A percentile compares a stretch with the other conserved stretches of the same genome.
Evolutionary conservation across 2,888 invertebrate species (phyloP).

Genomic region (Drosophila macrospina): DNA sequence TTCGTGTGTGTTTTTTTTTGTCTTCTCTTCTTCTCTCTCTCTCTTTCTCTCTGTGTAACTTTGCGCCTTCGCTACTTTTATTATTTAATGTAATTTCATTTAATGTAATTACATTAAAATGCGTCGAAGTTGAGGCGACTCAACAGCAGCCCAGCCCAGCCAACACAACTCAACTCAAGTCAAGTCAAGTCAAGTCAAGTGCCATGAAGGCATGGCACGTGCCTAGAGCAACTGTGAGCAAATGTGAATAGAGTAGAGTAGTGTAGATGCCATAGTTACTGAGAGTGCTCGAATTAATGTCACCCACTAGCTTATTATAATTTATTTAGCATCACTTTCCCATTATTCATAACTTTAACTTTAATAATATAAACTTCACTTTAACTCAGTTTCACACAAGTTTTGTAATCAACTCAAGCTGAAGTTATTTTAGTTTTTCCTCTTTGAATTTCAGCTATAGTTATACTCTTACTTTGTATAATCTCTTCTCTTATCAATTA

Average conservation of each 20-base stretch:
- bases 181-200: no score
- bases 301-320: not conserved
- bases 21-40: no score
- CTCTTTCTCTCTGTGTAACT: slow-evolving; percentile 12
- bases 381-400: not conserved
- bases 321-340: slow-evolving; percentile 3
- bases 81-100: slow-evolving; percentile 74
- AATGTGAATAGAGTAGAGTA: not conserved
- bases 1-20: not conserved
- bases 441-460: no score
- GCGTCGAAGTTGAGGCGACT: slow-evolving; percentile 30
- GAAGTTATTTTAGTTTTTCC: no score
- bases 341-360: not conserved
- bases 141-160: no score
- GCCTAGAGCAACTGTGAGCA: slow-evolving; percentile 16
- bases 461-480: no score
- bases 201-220: slow-evolving; percentile 18
- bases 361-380: not conserved
- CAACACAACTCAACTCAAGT: no score
- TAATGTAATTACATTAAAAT: slow-evolving; percentile 74
- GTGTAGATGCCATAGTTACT: not conserved
- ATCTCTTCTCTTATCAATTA: no score
- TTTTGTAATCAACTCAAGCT: not conserved
- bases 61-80: slow-evolving; percentile 51
- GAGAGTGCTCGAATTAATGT: not conserved